These are phyloP conservation scores for Erebia aethiops DNA, from an alignment of 2,888 invertebrate genomes.

Conservation along the genomic window DNA sequence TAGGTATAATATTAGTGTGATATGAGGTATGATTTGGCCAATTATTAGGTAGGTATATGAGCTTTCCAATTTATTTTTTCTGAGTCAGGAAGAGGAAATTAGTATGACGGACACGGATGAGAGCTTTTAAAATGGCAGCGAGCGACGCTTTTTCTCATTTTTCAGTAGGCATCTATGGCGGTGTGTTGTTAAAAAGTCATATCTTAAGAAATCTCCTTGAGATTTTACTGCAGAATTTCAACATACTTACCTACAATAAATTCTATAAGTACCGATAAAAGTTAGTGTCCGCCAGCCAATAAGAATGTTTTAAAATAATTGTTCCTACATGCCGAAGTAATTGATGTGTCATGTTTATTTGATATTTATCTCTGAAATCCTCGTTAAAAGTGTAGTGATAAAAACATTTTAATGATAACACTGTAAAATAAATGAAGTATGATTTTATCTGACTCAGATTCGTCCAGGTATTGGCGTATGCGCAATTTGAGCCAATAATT, in stretches of 20 bases:
- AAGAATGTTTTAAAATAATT: conserved; percentile 29
- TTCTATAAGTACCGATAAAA: conserved; percentile 24
- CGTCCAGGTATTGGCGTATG: conserved; percentile 2
- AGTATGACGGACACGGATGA: no score
- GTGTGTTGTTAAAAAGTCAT: no score
- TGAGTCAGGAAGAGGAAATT: no score
- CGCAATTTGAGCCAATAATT: conserved; percentile 8
- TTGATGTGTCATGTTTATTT: conserved; percentile 39
- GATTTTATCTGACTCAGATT: conserved; percentile 42
- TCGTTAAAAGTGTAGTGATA: conserved; percentile 34
- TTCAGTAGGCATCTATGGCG: no score
- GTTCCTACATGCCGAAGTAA: conserved; percentile 51
- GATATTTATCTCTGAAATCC: conserved; percentile 38
- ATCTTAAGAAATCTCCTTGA: conserved; percentile 21
- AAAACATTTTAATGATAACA: conserved; percentile 30
- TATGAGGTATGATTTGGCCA: no score
- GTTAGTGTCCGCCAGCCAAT: conserved; percentile 35
- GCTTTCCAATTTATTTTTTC: no score
- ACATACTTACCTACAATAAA: conserved; percentile 36
- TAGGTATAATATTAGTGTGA: no score
- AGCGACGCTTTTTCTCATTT: no score
- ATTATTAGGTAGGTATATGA: no score
- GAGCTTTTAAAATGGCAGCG: no score
- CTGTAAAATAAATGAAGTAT: conserved; percentile 24
- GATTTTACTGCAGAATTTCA: conserved; percentile 21